Evolutionary conservation across 2,113 vertebrate genomes (phyloP).

Genomic region (Epinephelus lanceolatus): DNA sequence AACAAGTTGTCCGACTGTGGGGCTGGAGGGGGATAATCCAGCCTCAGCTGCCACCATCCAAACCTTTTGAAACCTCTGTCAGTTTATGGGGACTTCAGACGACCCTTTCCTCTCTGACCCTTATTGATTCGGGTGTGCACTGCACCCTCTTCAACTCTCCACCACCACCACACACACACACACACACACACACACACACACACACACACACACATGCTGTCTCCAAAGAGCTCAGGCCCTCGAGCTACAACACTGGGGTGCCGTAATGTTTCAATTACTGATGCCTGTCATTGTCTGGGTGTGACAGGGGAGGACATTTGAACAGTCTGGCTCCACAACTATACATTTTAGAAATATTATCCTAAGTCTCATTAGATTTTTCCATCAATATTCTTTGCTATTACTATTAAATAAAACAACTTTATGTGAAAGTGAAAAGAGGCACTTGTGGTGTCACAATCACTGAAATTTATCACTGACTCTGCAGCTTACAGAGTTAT

Average conservation of each 20-base stretch:
- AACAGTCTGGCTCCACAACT: slow-evolving; percentile 7
- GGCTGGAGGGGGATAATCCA: slow-evolving; percentile 53
- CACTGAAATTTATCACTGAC: no score
- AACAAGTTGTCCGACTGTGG: slow-evolving; percentile 50
- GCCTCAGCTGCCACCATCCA: slow-evolving; percentile 62
- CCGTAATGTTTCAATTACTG: slow-evolving; percentile 70
- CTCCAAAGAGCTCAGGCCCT: slow-evolving; percentile 45
- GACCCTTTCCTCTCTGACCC: slow-evolving; percentile 59
- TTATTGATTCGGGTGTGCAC: slow-evolving; percentile 68
- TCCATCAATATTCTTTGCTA: no score
- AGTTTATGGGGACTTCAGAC: slow-evolving; percentile 63
- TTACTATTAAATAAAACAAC: no score
- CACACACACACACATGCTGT: not conserved
- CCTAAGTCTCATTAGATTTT: not conserved
- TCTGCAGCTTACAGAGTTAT: no score
- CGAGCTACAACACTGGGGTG: slow-evolving; percentile 49
- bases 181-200: slow-evolving; percentile 1
- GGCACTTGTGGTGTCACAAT: no score
- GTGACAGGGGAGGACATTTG: slow-evolving; percentile 37
- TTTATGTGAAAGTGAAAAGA: no score
- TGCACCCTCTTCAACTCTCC: slow-evolving; percentile 26
- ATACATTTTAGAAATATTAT: not conserved
- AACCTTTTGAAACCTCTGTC: slow-evolving; percentile 62
- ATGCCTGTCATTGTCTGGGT: slow-evolving; percentile 46
- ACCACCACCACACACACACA: not conserved